Evolutionary conservation across 2,797 vertebrate genomes (phyloP), one percentile per base, ranked within the genome.

Genomic region (Phylloscopus collybita): DNA sequence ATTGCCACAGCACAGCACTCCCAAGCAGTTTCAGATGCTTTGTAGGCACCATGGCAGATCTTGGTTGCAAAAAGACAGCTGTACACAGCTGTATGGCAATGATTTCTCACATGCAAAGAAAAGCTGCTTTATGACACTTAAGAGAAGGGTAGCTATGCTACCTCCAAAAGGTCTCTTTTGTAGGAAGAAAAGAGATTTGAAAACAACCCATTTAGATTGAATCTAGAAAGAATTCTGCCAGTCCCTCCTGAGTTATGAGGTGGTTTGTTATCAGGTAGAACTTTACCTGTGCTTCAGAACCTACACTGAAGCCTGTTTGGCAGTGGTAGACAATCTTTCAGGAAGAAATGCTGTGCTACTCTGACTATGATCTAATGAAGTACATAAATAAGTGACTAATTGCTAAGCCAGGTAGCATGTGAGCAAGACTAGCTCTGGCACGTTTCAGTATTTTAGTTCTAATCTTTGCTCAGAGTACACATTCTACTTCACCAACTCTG

Each of bases 331-430:
- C 64, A 69, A 64, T 38, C 30, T 13, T 64, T 42, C 73, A 85
- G 59, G 56, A 88, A 64, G 64, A 74, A 92, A 86, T 30, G 13
- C 79, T 80, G 32, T 1, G 1, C 53, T 49, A 5, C 40, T 86
- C 82, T 53, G 27, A 47, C 50, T 26, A 10, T 19, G 54, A 53
- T 42, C 73, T 86, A 75, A 83, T 53, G 70, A 86, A 90, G 42
- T 22, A 81, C 44, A 29, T 38, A 60, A 60, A 64, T 79, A 60
- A 94, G 69, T 76, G 50, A 95, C 90, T 92, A 89, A 92, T 81
- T 86, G 49, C 86, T 90, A 65, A 85, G 4, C 22, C 54, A 79
- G 81, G 86, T 50, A 85, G 79, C 40, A 69, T 14, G 69, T 65
- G 85, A 86, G 73, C 80, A 72, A 72, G 45, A 93, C 73, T 26